These are phyloP conservation scores for Anthopleura xanthogrammica DNA, from an alignment of 92 coral and sea anemone genomes.

Conservation along the genomic window DNA sequence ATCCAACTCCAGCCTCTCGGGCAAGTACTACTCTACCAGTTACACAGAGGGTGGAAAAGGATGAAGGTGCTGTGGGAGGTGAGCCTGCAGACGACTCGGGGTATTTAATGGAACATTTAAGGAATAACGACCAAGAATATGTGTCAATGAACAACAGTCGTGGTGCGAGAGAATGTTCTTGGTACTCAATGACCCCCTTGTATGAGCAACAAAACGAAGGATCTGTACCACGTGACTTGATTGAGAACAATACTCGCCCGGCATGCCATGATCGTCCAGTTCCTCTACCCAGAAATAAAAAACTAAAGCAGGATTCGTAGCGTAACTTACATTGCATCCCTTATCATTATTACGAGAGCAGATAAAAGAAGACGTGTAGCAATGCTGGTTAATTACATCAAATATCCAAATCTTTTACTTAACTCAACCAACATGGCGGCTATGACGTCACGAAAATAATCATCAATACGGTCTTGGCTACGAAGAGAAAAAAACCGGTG, in stretches of 20 bases:
- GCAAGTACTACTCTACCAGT: not conserved
- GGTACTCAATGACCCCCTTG: not conserved
- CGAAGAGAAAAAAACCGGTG: too few relatives aligned
- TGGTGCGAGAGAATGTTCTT: not conserved
- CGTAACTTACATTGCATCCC: too few relatives aligned
- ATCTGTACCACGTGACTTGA: not conserved
- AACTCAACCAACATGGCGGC: too few relatives aligned
- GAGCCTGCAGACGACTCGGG: not conserved
- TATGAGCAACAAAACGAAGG: not conserved
- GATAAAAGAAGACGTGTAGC: too few relatives aligned
- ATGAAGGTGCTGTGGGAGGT: not conserved
- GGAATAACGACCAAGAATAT: not conserved
- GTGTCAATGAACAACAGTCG: not conserved
- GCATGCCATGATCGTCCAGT: not conserved
- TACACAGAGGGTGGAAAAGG: not conserved
- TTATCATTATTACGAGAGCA: too few relatives aligned
- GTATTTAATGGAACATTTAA: not conserved
- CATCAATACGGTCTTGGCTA: too few relatives aligned
- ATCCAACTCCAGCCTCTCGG: not conserved
- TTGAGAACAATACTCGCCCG: not conserved
- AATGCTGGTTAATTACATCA: too few relatives aligned
- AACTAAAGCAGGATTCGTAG: too few relatives aligned
- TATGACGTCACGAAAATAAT: too few relatives aligned
- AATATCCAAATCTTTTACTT: too few relatives aligned
- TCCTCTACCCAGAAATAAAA: not conserved